Evolutionary conservation across 2,888 invertebrate genomes (phyloP).

Genomic region (Embidobia sp.): DNA sequence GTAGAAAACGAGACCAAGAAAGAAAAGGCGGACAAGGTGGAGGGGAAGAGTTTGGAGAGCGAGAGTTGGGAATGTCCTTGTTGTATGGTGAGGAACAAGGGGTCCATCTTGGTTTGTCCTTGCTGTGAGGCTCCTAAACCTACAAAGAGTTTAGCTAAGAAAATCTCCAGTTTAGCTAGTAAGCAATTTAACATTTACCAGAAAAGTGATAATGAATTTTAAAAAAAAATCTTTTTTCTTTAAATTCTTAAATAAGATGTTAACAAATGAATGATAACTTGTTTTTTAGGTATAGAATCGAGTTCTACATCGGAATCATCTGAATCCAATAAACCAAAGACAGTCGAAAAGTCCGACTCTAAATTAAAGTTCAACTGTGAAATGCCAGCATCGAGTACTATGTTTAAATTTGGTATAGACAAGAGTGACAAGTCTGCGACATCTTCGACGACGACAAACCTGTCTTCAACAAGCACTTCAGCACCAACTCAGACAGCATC

Average conservation of each 20-base stretch:
- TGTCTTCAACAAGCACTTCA: constrained; percentile 71
- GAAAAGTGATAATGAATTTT: too few relatives aligned
- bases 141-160: constrained; percentile 33
- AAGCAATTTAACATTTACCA: too few relatives aligned
- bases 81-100: constrained; percentile 84
- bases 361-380: constrained; percentile 73
- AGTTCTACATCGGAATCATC: background rate
- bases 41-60: constrained; percentile 64
- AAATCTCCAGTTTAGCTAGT: constrained; percentile 33
- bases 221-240: too few relatives aligned
- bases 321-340: constrained; percentile 42
- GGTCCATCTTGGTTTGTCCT: constrained; percentile 80
- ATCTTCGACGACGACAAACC: background rate
- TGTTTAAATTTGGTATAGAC: constrained; percentile 83
- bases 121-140: constrained; percentile 63
- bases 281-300: background rate
- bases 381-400: constrained; percentile 67
- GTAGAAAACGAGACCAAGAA: background rate
- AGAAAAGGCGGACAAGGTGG: constrained; percentile 15
- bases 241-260: too few relatives aligned
- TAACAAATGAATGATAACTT: too few relatives aligned
- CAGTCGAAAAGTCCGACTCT: constrained; percentile 31
- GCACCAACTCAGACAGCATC: constrained; percentile 41
- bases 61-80: constrained; percentile 83
- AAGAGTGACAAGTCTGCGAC: constrained; percentile 74